These are phyloP conservation scores for Caenorhabditis japonica DNA, from an alignment of 2,888 invertebrate genomes.

Conservation along the genomic window DNA sequence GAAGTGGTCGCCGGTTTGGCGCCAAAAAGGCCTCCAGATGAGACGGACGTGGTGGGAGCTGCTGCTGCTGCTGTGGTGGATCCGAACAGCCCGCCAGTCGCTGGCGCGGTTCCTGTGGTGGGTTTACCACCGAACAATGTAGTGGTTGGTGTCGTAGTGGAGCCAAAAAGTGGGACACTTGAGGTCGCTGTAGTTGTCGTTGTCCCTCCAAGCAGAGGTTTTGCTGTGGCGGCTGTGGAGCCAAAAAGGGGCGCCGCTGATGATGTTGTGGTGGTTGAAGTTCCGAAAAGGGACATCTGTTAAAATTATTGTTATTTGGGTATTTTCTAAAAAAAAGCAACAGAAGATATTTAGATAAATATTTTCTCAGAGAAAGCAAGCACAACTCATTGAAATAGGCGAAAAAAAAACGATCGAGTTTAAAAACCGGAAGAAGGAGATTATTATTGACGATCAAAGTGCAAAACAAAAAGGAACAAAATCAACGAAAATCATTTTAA, in stretches of 20 bases:
- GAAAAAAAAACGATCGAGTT: background rate
- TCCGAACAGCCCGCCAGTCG: conserved; percentile 21
- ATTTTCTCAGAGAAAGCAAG: no score
- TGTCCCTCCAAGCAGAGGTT: conserved; percentile 38
- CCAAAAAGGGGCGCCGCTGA: conserved; percentile 13
- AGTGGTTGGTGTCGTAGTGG: conserved; percentile 14
- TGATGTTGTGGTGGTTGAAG: conserved; percentile 16
- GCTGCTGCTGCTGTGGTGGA: conserved; percentile 15
- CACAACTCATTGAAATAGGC: no score
- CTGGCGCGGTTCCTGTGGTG: no score
- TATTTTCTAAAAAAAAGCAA: background rate
- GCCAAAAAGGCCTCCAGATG: conserved; percentile 38
- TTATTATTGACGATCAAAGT: background rate
- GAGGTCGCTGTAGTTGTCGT: conserved; percentile 20
- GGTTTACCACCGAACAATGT: no score
- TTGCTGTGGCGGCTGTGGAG: conserved; percentile 8
- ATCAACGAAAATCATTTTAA: background rate
- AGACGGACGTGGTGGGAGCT: conserved; percentile 9
- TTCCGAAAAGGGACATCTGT: conserved; percentile 39
- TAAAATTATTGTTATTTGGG: background rate
- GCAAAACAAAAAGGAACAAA: conserved; percentile 1
- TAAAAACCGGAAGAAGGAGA: background rate
- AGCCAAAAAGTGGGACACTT: conserved; percentile 21
- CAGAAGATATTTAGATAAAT: background rate
- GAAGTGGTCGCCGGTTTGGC: conserved; percentile 23